Conservation (phyloP, 2,113 vertebrate genomes). For the Turnix velox region DNA sequence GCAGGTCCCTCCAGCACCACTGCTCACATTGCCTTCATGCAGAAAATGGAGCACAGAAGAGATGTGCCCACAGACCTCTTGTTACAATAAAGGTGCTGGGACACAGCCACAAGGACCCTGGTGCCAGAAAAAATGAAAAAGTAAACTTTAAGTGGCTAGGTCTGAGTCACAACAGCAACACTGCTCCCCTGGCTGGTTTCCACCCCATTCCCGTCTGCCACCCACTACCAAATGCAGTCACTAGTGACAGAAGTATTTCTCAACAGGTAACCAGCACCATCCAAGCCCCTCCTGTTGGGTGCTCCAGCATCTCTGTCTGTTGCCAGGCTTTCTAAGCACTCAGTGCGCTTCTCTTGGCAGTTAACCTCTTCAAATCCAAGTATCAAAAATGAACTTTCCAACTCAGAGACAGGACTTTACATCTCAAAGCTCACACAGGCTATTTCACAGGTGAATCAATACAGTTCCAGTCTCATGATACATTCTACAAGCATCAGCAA, state of each 20-base stretch:
- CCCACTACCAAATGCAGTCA: background rate
- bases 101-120: background rate
- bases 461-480: background rate
- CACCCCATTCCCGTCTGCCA: background rate
- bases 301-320: background rate
- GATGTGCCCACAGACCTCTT: background rate
- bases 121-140: background rate
- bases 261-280: background rate
- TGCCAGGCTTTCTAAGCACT: background rate
- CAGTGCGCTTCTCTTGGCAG: background rate
- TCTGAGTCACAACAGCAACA: background rate
- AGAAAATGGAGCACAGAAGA: background rate
- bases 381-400: background rate
- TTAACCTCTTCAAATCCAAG: background rate
- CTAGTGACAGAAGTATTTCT: background rate
- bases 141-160: background rate
- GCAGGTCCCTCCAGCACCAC: background rate
- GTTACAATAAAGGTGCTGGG: fast-evolving
- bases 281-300: background rate
- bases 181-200: background rate
- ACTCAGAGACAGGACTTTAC: background rate
- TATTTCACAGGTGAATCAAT: background rate
- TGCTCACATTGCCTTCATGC: background rate
- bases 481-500: background rate
- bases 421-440: background rate